Evolutionary conservation across 2,888 invertebrate genomes (phyloP).

Genomic region (Anaspis maculata): DNA sequence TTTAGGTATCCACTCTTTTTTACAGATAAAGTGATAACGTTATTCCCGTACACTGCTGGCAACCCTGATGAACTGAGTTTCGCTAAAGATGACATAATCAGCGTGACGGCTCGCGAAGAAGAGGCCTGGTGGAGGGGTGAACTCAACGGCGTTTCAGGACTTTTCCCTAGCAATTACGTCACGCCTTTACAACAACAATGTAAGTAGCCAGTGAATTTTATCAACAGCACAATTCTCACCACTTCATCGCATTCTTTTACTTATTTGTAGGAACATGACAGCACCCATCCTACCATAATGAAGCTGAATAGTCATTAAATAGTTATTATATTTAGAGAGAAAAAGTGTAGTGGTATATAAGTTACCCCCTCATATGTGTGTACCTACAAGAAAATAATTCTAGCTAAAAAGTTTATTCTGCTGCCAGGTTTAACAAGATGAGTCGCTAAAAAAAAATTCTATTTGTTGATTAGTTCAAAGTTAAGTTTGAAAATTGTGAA

Average conservation of each 20-base stretch:
- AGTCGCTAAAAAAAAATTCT: too few species aligned
- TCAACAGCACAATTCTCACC: not conserved
- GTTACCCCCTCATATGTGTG: too few species aligned
- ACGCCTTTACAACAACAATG: slow-evolving; percentile 53
- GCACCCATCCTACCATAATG: slow-evolving; percentile 43
- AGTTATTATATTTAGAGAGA: too few species aligned
- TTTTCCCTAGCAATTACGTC: slow-evolving; percentile 96
- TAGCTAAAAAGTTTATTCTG: too few species aligned
- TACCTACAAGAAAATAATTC: too few species aligned
- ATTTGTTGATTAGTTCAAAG: not conserved
- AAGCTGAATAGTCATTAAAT: slow-evolving; percentile 30
- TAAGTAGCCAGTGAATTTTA: slow-evolving; percentile 46
- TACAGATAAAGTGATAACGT: slow-evolving; percentile 79
- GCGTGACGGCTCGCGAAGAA: slow-evolving; percentile 83
- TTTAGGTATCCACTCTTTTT: not conserved
- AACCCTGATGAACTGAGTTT: slow-evolving; percentile 93
- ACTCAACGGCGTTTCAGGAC: slow-evolving; percentile 77
- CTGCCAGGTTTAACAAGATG: too few species aligned
- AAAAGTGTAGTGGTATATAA: too few species aligned
- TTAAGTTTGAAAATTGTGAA: not conserved
- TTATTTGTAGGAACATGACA: slow-evolving; percentile 38
- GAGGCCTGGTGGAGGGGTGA: slow-evolving; percentile 98
- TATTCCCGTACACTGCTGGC: slow-evolving; percentile 90
- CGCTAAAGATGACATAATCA: slow-evolving; percentile 84
- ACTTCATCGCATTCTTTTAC: slow-evolving; percentile 2